Base-by-base conservation (phyloP, 2,113 vertebrate genomes). In the Cariama cristata region DNA sequence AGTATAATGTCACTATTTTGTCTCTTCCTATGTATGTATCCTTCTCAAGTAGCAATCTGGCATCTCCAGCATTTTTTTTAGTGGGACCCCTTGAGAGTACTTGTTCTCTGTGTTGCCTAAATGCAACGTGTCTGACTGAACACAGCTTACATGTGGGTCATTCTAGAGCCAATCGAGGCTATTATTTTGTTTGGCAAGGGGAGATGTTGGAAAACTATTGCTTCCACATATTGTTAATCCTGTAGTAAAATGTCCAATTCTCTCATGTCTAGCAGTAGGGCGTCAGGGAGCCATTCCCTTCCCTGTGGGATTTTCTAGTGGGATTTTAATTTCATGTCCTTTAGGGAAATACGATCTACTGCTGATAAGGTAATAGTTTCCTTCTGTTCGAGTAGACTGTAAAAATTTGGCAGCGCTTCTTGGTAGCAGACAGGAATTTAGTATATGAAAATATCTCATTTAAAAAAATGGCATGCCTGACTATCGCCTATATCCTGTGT, bases 361-460 rank as follows among this genome's bases (percentile, higher is more conserved):
- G 83, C 95, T 97, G 96, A 96, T 96, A 97, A 97, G 72, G 53
- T 94, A 91, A 95, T 94, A 32, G 85, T 87, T 97, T 97, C 96
- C 91, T 96, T 96, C 76, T 96, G 79, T 89, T 96, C 47, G 85
- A 75, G 44, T 20, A 92, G 88, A 75, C 83, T 85, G n/a, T 50
- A 86, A 89, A 86, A 89, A 89, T 40, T 91, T 94, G 86, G 80
- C 94, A 91, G 69, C 62, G 63, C 42, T 84, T 60, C 60, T 53
- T 84, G 32, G 15, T 32, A 83, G 64, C 45, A 59, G 53, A 59
- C 40, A 89, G 83, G 53, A 93, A 76, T 0, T 3, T 79, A 91
- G 79, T 9, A 32, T 82, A 17, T 32, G 64, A 87, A 94, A 91
- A 71, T 64, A 62, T 10, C n/a, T 87, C 6, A 71, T 68, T 88